Base-by-base conservation (phyloP, 2,797 vertebrate genomes). In the Rousettus madagascariensis region DNA sequence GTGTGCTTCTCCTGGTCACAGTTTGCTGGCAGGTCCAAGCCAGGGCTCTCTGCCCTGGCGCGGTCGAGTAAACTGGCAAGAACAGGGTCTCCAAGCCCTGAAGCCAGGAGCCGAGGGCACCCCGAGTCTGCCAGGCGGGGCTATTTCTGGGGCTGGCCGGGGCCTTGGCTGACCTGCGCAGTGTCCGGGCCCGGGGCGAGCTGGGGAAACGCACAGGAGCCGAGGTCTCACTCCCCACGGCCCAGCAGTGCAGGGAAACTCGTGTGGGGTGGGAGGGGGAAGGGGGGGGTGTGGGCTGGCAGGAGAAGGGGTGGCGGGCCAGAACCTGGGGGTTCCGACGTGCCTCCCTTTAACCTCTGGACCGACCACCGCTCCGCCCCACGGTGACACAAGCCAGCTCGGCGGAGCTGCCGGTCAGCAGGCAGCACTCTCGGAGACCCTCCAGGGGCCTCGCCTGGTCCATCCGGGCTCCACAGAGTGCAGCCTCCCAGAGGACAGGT, bases 71-170 rank as follows among this genome's bases (percentile, higher is more conserved):
- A 16, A 17, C 49, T 2, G 33, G 41, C 7, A 43, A 16, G 30
- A 74, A 20, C 15, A 7, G 11, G 43, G 33, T 28, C 51, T 51
- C 63, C 53, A 33, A 4, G 72, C 15, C n/a, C 72, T 19, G 16
- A 26, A 43, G 69, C 38, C 59, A 16, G 33, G 59, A 85, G 49
- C 3, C 5, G 43, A 65, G 38, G 61, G 4, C 7, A 13, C 22
- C 49, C 20, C 17, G 22, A 8, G 22, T 20, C 4, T 43, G 41
- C 41, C 72, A n/a, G 51, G 13, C 20, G 51, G 12, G n/a, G 38
- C n/a, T 26, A 15, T 12, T 3, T 77, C 12, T 1, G 0, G 63
- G 72, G 12, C 22, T 3, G 3, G 46, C 46, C 10, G 0, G 2
- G 24, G 66, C 15, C 43, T 16, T 8, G 33, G 78, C 19, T 1